phyloP scores from a whole-genome alignment of 2,113 vertebrate genomes.

The Chloroceryle aenea region DNA sequence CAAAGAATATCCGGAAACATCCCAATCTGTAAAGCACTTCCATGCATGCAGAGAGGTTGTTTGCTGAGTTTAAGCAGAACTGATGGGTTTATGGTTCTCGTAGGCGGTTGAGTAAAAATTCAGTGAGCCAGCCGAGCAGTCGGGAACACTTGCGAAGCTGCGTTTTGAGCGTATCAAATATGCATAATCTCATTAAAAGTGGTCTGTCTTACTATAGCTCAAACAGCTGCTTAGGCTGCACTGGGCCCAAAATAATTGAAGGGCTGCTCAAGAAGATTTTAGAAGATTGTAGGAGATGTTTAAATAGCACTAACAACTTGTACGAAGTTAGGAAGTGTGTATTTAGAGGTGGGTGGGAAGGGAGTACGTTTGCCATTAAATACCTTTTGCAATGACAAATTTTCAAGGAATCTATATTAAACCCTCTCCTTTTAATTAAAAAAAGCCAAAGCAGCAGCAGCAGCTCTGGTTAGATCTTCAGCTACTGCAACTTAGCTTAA shows the following conservation, averaged over 20 bases:
- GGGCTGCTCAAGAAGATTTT: neutral
- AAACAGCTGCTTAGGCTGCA: neutral
- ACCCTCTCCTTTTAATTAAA: neutral
- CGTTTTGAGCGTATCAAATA: constrained; percentile 17
- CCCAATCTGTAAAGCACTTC: neutral
- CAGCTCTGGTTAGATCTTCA: neutral
- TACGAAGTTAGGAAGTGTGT: neutral
- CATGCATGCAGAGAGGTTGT: neutral
- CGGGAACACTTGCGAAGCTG: constrained; percentile 20
- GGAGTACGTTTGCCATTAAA: accelerated
- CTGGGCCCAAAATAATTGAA: neutral
- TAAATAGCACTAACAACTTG: neutral
- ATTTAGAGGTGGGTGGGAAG: neutral
- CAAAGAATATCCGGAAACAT: neutral
- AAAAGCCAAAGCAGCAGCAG: accelerated
- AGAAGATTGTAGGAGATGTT: neutral
- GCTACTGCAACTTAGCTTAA: neutral
- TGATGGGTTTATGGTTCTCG: neutral
- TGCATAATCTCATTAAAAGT: constrained; percentile 29
- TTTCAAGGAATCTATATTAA: neutral
- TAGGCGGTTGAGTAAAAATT: neutral
- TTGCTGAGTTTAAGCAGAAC: constrained; percentile 14
- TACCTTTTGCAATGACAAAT: neutral
- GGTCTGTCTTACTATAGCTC: neutral
- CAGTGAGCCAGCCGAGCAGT: neutral